Evolutionary conservation across 2,113 vertebrate species (phyloP).

Genomic region (Hoplias malabaricus): DNA sequence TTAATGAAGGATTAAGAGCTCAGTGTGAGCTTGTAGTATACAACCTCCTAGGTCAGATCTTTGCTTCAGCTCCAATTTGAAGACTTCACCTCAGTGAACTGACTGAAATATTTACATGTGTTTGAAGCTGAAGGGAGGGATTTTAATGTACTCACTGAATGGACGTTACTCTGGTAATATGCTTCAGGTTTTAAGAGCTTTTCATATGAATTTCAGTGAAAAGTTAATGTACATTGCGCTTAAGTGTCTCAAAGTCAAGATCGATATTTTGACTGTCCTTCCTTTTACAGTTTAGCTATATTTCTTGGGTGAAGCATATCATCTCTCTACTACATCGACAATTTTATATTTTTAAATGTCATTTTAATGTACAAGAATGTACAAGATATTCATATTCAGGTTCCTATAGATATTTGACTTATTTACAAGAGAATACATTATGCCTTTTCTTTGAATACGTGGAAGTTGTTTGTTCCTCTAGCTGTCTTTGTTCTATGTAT

Average conservation of each 20-base stretch:
- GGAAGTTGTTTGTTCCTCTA: not conserved
- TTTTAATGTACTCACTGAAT: not conserved
- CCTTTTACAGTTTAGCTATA: not conserved
- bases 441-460: not conserved
- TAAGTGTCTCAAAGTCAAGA: not conserved
- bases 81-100: not conserved
- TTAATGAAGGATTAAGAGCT: conserved; percentile 4
- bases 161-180: not conserved
- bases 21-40: conserved; percentile 6
- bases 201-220: not conserved
- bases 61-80: not conserved
- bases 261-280: not conserved
- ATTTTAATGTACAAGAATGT: conserved; percentile 37
- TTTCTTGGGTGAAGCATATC: not conserved
- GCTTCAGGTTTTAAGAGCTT: not conserved
- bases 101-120: not conserved
- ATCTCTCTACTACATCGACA: not conserved
- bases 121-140: not conserved
- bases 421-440: not conserved
- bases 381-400: no score
- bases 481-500: not conserved
- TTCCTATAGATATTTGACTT: no score
- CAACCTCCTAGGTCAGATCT: not conserved
- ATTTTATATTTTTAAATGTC: not conserved
- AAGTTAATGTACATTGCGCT: not conserved